Evolutionary conservation across 2,888 invertebrate genomes (phyloP).

Genomic region (Anoplius nigerrimus): DNA sequence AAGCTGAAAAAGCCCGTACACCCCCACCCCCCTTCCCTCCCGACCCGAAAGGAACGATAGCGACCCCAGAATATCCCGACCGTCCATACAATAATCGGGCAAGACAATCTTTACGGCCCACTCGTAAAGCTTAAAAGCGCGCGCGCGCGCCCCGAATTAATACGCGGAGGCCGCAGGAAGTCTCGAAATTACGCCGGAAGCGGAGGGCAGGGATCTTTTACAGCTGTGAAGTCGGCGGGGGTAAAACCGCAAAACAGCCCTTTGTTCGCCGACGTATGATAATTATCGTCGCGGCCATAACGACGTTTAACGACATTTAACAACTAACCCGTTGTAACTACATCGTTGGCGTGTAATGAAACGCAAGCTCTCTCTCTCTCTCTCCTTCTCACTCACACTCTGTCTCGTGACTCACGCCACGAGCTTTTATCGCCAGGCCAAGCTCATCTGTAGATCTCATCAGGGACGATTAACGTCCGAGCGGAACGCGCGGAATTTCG

Average conservation of each 20-base stretch:
- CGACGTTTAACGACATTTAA: conserved; percentile 62
- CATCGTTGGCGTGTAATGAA: conserved; percentile 59
- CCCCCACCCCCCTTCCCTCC: no score
- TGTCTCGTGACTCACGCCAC: conserved; percentile 42
- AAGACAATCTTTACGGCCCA: conserved; percentile 63
- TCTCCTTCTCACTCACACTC: conserved; percentile 2
- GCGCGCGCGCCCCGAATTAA: conserved; percentile 54
- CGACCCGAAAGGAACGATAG: conserved; percentile 19
- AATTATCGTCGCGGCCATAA: conserved; percentile 58
- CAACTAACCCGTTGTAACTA: conserved; percentile 53
- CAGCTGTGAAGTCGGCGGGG: conserved; percentile 29
- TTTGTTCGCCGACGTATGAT: conserved; percentile 47
- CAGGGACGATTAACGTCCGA: conserved; percentile 22
- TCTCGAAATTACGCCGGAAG: conserved; percentile 50
- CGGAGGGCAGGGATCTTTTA: conserved; percentile 43
- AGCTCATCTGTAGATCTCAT: conserved; percentile 26
- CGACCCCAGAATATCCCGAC: conserved; percentile 54
- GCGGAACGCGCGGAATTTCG: no score
- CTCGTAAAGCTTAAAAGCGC: conserved; percentile 63
- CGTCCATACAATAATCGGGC: conserved; percentile 63
- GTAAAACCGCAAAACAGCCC: conserved; percentile 27
- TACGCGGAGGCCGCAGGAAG: conserved; percentile 46
- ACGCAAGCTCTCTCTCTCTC: conserved; percentile 39
- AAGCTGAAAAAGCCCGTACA: no score
- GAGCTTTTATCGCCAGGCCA: conserved; percentile 11